Conservation (phyloP, 1,140 invertebrate species). For the Drosophila miranda region DNA sequence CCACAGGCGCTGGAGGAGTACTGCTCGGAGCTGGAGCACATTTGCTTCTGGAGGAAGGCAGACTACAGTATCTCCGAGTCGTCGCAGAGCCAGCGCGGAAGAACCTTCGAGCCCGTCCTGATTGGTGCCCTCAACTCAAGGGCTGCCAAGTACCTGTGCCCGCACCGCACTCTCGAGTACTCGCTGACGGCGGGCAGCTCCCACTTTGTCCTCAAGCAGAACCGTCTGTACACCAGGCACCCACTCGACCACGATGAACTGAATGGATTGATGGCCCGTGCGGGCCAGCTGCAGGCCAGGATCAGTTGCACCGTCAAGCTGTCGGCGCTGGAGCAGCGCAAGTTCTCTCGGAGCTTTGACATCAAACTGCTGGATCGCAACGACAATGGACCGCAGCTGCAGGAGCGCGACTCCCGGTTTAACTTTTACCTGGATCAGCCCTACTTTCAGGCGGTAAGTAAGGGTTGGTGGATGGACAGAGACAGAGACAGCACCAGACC, state of each 20-base stretch:
- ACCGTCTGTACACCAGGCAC: conserved; percentile 57
- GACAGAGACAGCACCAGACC: conserved; percentile 20
- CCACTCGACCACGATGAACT: conserved; percentile 74
- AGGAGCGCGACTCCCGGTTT: conserved; percentile 59
- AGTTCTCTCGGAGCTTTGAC: conserved; percentile 59
- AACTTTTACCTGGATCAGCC: conserved; percentile 73
- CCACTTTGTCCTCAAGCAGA: conserved; percentile 63
- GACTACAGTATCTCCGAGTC: conserved; percentile 69
- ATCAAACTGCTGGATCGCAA: conserved; percentile 75
- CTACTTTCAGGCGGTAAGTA: conserved; percentile 75
- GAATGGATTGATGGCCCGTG: conserved; percentile 39
- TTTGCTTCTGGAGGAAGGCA: conserved; percentile 73
- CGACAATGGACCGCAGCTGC: conserved; percentile 75
- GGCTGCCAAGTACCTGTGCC: conserved; percentile 70
- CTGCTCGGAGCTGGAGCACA: conserved; percentile 68
- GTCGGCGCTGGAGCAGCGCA: conserved; percentile 24
- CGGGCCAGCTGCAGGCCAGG: conserved; percentile 47
- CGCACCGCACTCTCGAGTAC: conserved; percentile 54
- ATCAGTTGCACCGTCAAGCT: conserved; percentile 63
- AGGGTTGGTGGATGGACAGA: neutral
- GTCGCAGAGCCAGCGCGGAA: conserved; percentile 2
- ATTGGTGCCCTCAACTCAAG: conserved; percentile 64
- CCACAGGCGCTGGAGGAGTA: conserved; percentile 57
- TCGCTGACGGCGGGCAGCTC: conserved; percentile 49
- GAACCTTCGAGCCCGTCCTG: conserved; percentile 52